These are phyloP conservation scores for Cichlasoma orientale DNA, from an alignment of 2,797 vertebrate genomes.

Conservation along the genomic window DNA sequence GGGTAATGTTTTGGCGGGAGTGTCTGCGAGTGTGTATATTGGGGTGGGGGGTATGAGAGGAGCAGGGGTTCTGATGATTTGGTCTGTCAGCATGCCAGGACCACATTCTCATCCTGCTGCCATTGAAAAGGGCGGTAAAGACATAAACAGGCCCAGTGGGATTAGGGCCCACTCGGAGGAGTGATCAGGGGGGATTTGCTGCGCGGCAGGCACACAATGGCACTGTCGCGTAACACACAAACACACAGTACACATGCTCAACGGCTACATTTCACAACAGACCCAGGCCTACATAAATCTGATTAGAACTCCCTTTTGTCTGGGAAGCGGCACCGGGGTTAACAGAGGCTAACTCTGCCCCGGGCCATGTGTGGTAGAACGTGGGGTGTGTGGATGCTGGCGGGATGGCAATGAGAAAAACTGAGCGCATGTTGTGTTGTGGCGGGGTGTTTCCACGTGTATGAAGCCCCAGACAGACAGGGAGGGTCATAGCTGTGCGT, in stretches of 20 bases:
- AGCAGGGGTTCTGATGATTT: conserved; percentile 49
- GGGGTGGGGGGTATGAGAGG: conserved; percentile 27
- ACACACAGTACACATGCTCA: conserved; percentile 70
- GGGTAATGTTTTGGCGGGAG: conserved; percentile 60
- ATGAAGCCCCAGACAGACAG: conserved; percentile 72
- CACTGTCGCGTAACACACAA: conserved; percentile 63
- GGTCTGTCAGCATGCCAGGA: conserved; percentile 71
- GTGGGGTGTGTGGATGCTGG: conserved; percentile 54
- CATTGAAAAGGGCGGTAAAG: conserved; percentile 71
- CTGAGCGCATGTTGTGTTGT: conserved; percentile 63
- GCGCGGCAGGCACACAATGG: conserved; percentile 76
- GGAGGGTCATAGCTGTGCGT: conserved; percentile 60
- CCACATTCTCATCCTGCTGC: conserved; percentile 73
- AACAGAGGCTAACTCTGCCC: conserved; percentile 59
- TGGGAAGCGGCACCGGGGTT: conserved; percentile 65
- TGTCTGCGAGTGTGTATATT: conserved; percentile 27
- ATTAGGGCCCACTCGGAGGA: conserved; percentile 77
- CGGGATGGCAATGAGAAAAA: conserved; percentile 48
- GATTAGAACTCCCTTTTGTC: conserved; percentile 80
- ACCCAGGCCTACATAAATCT: conserved; percentile 74
- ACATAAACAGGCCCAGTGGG: conserved; percentile 78
- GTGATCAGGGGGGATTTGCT: conserved; percentile 83
- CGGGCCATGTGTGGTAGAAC: conserved; percentile 54
- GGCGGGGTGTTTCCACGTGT: conserved; percentile 69
- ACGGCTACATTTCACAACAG: conserved; percentile 71